Percentiles rank a stretch among this genome's conserved stretches.
Conservation (phyloP, 2,113 vertebrate species). For the Psittacula cyanocephala region DNA sequence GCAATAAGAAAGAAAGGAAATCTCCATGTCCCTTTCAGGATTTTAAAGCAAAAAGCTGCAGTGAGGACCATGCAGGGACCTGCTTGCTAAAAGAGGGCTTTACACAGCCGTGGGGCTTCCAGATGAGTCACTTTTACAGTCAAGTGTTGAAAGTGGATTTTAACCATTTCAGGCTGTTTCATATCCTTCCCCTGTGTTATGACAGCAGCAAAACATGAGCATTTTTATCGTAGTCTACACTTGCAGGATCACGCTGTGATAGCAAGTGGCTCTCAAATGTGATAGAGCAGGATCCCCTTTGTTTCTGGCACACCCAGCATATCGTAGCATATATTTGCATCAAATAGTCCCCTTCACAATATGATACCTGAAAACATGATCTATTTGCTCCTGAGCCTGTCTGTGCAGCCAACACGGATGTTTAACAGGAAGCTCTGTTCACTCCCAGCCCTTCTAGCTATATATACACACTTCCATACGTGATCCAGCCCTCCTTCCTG, state of each 20-base stretch:
- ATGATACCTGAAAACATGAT: not conserved
- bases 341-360: not conserved
- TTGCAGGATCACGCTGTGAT: not conserved
- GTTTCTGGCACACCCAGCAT: not conserved
- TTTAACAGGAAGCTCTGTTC: not conserved
- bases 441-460: not conserved
- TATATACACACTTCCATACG: not conserved
- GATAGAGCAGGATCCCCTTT: not conserved
- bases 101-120: not conserved
- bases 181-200: not conserved
- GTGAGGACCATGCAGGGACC: not conserved
- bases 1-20: not conserved
- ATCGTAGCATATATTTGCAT: not conserved
- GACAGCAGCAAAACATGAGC: not conserved
- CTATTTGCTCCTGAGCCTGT: not conserved
- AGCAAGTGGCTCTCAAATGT: not conserved
- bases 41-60: not conserved
- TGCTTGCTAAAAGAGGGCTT: not conserved
- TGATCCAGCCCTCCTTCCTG: not conserved
- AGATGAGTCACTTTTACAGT: conserved; percentile 9
- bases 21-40: not conserved
- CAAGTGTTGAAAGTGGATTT: not conserved
- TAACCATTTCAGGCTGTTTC: not conserved
- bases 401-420: not conserved
- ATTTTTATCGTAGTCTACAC: not conserved